These are phyloP conservation scores for Abscondita cerata DNA, from an alignment of 2,888 invertebrate species.

Conservation along the genomic window DNA sequence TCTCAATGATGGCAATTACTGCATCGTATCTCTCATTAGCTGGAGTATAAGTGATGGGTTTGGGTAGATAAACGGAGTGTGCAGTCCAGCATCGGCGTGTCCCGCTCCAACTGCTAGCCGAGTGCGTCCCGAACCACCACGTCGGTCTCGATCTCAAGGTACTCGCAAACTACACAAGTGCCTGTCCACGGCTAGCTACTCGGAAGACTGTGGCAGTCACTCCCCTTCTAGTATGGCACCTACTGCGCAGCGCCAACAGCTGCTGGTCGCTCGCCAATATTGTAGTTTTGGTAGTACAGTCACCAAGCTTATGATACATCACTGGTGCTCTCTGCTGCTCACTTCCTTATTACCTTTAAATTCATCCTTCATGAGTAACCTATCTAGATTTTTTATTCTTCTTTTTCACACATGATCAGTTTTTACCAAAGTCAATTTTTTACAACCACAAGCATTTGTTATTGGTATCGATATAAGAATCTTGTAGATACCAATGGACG, in stretches of 20 bases:
- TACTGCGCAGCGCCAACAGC: constrained; percentile 61
- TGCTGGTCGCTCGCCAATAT: constrained; percentile 88
- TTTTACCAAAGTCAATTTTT: not conserved
- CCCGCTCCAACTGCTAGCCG: constrained; percentile 49
- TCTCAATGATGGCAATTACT: constrained; percentile 28
- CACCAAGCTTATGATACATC: constrained; percentile 58
- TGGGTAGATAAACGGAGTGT: constrained; percentile 80
- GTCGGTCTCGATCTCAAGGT: constrained; percentile 94
- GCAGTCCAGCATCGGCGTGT: constrained; percentile 49
- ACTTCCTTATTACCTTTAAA: constrained; percentile 24
- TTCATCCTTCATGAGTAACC: constrained; percentile 15
- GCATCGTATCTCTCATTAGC: constrained; percentile 31
- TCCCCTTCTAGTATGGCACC: constrained; percentile 55
- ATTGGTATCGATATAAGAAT: too few species aligned
- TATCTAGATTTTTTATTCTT: not conserved
- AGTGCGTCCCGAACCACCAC: constrained; percentile 68
- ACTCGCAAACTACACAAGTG: constrained; percentile 92
- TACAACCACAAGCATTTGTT: constrained; percentile 1
- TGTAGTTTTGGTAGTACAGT: constrained; percentile 95
- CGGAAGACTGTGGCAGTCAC: constrained; percentile 67
- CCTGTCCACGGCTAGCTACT: constrained; percentile 87
- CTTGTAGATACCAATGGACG: too few species aligned
- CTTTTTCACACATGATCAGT: constrained; percentile 19
- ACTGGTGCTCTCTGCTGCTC: constrained; percentile 34
- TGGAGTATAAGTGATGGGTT: constrained; percentile 50